Base-by-base conservation (phyloP, 1,140 invertebrate genomes). In the Nephotettix cincticeps region DNA sequence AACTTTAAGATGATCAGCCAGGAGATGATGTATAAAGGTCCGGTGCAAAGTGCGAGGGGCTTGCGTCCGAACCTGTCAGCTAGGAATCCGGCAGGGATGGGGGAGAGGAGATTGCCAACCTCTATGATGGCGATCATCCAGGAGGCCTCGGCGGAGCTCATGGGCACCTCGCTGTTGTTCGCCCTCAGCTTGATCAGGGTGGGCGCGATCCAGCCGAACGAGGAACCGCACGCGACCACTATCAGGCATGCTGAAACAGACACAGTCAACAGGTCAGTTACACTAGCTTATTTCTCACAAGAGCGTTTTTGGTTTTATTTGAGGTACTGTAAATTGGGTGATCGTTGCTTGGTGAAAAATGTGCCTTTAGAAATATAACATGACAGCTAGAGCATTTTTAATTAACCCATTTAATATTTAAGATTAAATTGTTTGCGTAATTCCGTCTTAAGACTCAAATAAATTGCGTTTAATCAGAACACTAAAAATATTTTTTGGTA, bases 121-220 rank as follows among this genome's bases (percentile, higher is more conserved):
- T 85, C 85, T 76, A 87, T 80, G 1, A 87, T 75, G 0, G 86
- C 83, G 4, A 84, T 87, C 36, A 72, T 68, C 45, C 64, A 68
- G 1, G 45, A 36, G 14, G 25, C n/a, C n/a, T 68, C 45, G 1
- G 28, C 28, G 2, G 54, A 30, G 1, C 28, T 63, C 69, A 70
- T 82, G 29, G 79, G 80, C 56, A 89, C 82, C 1, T 77, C 78
- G 0, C 84, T 65, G 29, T 32, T 17, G 19, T 32, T n/a, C 19
- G 14, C 2, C 0, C 72, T 72, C 6, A 93, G 78, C 75, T 87
- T 87, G 0, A 85, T 81, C 4, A 87, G 81, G 13, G 88, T 80
- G 0, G 91, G 90, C 13, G 91, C 92, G 0, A 90, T 90, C 91
- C 91, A 94, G 54, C 88, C 91, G 74, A 92, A 81, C 54, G 63